Conservation (phyloP, 2,888 invertebrate species). For the Gastracanthus pulcherrimus region DNA sequence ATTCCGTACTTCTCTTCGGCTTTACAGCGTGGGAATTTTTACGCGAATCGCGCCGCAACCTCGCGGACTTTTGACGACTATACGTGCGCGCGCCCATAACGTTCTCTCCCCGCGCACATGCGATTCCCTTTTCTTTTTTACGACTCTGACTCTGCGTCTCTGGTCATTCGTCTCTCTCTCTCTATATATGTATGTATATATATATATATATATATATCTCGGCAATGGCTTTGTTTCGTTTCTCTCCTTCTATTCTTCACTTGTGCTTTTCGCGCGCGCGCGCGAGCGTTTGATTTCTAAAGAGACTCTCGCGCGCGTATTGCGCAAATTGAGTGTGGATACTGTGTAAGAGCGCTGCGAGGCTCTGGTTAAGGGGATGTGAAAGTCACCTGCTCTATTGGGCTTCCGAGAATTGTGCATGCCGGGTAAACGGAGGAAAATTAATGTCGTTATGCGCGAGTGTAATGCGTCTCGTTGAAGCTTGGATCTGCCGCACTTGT, state of each 20-base stretch:
- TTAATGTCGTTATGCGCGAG: neutral
- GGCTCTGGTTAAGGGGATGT: conserved; percentile 36
- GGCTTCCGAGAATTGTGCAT: conserved; percentile 15
- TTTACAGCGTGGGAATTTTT: neutral
- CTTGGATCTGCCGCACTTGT: neutral
- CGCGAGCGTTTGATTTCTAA: conserved; percentile 38
- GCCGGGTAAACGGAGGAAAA: neutral
- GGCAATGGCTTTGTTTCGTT: conserved; percentile 37
- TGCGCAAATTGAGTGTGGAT: no score
- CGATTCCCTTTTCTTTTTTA: neutral
- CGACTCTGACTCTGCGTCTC: neutral
- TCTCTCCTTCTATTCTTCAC: neutral
- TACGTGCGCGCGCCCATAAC: neutral
- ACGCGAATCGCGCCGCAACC: neutral
- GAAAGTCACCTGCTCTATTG: conserved; percentile 27
- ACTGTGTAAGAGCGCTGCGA: neutral
- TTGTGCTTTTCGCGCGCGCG: no score
- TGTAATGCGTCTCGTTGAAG: neutral
- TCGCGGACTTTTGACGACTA: neutral
- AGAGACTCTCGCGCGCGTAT: neutral
- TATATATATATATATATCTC: no score
- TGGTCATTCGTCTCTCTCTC: neutral
- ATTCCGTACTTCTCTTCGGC: neutral
- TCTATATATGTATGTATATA: no score
- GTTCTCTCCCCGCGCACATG: neutral